Base-by-base conservation (phyloP, 2,113 vertebrate genomes). In the Meleagris gallopavo region DNA sequence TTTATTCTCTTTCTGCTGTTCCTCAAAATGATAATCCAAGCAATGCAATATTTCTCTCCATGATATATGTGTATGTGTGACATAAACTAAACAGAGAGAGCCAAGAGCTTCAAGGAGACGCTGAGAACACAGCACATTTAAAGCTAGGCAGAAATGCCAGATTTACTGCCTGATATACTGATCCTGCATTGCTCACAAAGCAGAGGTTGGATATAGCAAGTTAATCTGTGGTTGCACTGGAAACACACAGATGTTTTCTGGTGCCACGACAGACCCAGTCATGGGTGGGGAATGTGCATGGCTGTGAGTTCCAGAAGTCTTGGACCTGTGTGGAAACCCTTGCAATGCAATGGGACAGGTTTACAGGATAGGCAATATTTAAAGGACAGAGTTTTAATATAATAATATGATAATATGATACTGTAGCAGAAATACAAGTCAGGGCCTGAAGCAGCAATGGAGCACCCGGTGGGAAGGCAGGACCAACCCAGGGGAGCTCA, bases 161-260 rank as follows among this genome's bases (percentile, higher is more conserved):
- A 54, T 54, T 83, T 78, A 50, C 29, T 73, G 60, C 66, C 0
- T 7, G 52, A 13, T 3, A 32, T 66, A 8, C 9, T 58, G 54
- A 60, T 85, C 36, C 75, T 72, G 52, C 14, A 3, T 9, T 6
- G 6, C 60, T 65, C 38, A 20, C 50, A 27, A 55, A 8, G 8
- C 11, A 62, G 25, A 58, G 82, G 21, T n/a, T 40, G 82, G 61
- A 40, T 89, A 15, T 61, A 25, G 60, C 20, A 46, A 38, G 6
- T 36, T 10, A 2, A n/a, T 32, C 61, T 36, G 19, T n/a, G n/a
- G 65, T n/a, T 0, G 1, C 29, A 8, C 11, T 25, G 45, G 60
- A 40, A 32, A 14, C 10, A 17, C 1, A 1, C 10, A 8, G 41
- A 64, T 36, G 36, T 30, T 77, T 78, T 41, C 71, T 41, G 15